Conservation (phyloP, 1,140 invertebrate species). For the Pachyrhynchus sulphureomaculatus region DNA sequence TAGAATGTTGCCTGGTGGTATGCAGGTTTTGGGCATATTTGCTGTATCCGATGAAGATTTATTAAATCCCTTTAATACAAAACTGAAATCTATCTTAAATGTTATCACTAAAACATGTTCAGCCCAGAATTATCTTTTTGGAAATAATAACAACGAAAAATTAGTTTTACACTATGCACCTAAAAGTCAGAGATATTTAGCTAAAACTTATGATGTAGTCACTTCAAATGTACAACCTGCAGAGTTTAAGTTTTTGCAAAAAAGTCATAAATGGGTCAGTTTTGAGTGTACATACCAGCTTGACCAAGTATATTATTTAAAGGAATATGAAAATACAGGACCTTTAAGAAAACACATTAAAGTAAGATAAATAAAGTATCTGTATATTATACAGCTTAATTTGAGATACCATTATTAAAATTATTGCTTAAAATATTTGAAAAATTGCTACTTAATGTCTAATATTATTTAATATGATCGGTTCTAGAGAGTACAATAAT, state of each 20-base stretch:
- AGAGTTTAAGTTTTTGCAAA: constrained; percentile 66
- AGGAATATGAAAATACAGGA: constrained; percentile 32
- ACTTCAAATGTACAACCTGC: constrained; percentile 55
- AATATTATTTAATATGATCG: background rate
- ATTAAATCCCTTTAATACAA: constrained; percentile 57
- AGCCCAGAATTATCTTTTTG: constrained; percentile 60
- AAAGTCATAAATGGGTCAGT: constrained; percentile 65
- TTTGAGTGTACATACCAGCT: constrained; percentile 70
- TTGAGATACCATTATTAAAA: too few relatives aligned
- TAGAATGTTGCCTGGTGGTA: constrained; percentile 79
- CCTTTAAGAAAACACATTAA: constrained; percentile 45
- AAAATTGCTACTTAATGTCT: too few relatives aligned
- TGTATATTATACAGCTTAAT: background rate
- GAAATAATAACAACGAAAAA: constrained; percentile 55
- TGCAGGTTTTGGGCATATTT: constrained; percentile 70
- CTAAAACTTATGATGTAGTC: constrained; percentile 55
- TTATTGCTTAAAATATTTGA: too few relatives aligned
- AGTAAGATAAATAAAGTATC: constrained; percentile 30
- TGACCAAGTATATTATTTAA: constrained; percentile 53
- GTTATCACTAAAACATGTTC: constrained; percentile 59
- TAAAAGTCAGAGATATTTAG: constrained; percentile 50
- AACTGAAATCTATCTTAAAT: constrained; percentile 59
- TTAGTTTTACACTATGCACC: constrained; percentile 57
- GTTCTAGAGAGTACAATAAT: too few relatives aligned
- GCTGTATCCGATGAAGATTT: constrained; percentile 64